Evolutionary conservation across 2,113 vertebrate species (phyloP), one percentile per base, ranked within the genome.

Genomic region (Lophochroa leadbeateri): DNA sequence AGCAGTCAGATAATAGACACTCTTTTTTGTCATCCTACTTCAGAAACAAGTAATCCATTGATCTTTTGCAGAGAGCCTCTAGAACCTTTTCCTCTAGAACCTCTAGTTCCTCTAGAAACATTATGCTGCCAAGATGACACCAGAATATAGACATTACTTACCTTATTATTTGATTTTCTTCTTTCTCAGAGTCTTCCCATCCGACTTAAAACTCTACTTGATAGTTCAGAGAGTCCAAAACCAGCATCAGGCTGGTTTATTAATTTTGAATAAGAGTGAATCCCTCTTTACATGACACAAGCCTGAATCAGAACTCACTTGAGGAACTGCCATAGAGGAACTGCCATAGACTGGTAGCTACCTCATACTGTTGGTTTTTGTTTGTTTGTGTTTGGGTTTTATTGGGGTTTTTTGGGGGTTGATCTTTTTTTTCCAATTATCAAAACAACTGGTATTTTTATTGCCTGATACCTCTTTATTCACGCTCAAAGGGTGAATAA

Each of bases 331-430:
- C 43, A 31, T 10, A 64, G 60, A 50, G 44, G 43, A 49, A 68
- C 13, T 43, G 33, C 8, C 41, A 33, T 8, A 63, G 61, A 46
- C 25, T 29, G 72, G 29, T n/a, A 49, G 19, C 20, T 21, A 53
- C 41, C 10, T 61, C 67, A 85, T 35, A 68, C 17, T 61, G 2
- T 17, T 50, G 12, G 2, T 1, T 18, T 25, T 3, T 1, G 3
- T 8, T 28, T 24, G 20, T 24, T 28, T 33, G 16, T 7, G 3
- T 2, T 13, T 63, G 17, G 5, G 18, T 13, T n/a, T 57, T 57
- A n/a, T 21, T n/a, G 5, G 12, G 0, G 1, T 11, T 5, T 9
- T 9, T 6, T 25, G 4, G 24, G 44, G 50, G 15, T 10, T 17
- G 15, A 10, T 31, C 39, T 39, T 39, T 16, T 4, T 13, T 44